Base-by-base conservation (phyloP, 2,797 vertebrate genomes). In the Syncerus caffer region DNA sequence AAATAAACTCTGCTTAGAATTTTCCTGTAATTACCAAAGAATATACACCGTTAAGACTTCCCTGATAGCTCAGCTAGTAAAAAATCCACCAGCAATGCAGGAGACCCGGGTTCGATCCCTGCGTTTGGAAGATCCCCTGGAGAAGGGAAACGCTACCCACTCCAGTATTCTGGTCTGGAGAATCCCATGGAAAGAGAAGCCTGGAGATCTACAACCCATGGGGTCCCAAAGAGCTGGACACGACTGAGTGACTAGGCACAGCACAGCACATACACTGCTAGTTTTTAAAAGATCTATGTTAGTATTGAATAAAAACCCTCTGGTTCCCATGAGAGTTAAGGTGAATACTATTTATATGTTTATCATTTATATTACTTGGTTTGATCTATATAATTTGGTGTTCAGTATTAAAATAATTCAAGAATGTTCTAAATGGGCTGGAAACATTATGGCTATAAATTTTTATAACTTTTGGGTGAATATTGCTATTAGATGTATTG, bases 311-410 rank as follows among this genome's bases (percentile, higher is more conserved):
- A 93, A 90, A 96, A 95, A 88, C n/a, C 50, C 74, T 94, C 80
- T 31, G 83, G 51, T 38, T n/a, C 25, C 27, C n/a, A 82, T 86
- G 19, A 86, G 80, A 86, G 42, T 93, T 85, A 62, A 95, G 89
- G 76, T 76, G 25, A 95, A 64, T 86, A 90, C 5, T 76, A 85
- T 67, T 79, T 85, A 25, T 31, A 74, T 38, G 7, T 90, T 50
- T 93, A 51, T 12, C 29, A 60, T 88, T 90, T 92, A 57, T 51
- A 92, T 76, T 87, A 90, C 21, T 85, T 82, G 29, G 42, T 67
- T 96, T 83, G 34, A 57, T 76, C 89, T 95, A 93, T 71, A 86
- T 96, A 93, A 93, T 92, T 95, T 85, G 85, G 92, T 45, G 8
- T 89, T 85, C 38, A 94, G 51, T 64, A 91, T 29, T 85, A 94